These are phyloP conservation scores for Desoria tigrina DNA, from an alignment of 2,888 invertebrate genomes.

Conservation along the genomic window DNA sequence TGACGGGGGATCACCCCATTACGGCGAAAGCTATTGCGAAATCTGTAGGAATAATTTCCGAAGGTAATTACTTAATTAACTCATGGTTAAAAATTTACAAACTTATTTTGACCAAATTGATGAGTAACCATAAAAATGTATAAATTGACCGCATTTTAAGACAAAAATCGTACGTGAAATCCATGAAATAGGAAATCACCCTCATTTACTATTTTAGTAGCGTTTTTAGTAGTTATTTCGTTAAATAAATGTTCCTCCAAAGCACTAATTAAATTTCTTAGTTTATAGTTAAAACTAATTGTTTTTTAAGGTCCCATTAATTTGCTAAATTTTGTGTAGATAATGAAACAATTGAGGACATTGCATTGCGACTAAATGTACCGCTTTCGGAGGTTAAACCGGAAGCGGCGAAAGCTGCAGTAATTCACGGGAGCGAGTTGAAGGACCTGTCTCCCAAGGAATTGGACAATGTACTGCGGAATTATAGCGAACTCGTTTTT, in stretches of 20 bases:
- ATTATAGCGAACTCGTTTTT: slow-evolving; percentile 61
- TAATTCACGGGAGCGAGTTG: slow-evolving; percentile 57
- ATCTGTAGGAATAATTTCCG: slow-evolving; percentile 71
- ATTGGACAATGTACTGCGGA: slow-evolving; percentile 55
- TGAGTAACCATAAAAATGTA: too few relatives aligned
- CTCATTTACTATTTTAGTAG: not conserved
- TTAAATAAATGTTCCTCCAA: not conserved
- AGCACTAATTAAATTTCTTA: too few relatives aligned
- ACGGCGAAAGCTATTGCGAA: slow-evolving; percentile 76
- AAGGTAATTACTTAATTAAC: slow-evolving; percentile 55
- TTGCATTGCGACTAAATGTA: slow-evolving; percentile 59
- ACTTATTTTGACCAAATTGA: too few relatives aligned
- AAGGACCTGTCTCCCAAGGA: slow-evolving; percentile 56
- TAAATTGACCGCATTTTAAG: too few relatives aligned
- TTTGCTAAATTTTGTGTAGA: too few relatives aligned
- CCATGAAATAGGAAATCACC: not conserved
- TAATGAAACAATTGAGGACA: slow-evolving; percentile 59
- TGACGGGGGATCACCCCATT: slow-evolving; percentile 68
- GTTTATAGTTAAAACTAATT: too few relatives aligned
- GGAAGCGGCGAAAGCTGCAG: slow-evolving; percentile 56
- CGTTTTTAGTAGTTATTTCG: too few relatives aligned
- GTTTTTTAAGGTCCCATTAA: too few relatives aligned
- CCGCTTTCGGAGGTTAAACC: slow-evolving; percentile 58
- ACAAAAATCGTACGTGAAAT: too few relatives aligned
- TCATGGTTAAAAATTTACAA: too few relatives aligned